Conservation (phyloP, 2,797 vertebrate genomes). For the Nyctalus aviator region DNA sequence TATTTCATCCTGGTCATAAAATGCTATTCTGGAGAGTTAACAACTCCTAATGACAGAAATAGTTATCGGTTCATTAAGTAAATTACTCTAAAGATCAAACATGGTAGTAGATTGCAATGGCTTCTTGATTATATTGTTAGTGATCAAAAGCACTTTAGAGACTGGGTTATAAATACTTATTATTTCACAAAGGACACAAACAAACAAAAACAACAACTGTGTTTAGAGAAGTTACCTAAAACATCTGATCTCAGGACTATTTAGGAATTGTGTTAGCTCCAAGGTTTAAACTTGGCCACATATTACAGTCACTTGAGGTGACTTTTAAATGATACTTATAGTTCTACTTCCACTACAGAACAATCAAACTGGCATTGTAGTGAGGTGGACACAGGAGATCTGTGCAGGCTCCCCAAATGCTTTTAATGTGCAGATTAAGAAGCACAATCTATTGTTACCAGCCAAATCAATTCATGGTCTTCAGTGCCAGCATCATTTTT, state of each 20-base stretch:
- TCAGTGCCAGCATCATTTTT: neutral
- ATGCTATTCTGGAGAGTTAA: constrained; percentile 53
- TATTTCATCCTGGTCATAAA: constrained; percentile 63
- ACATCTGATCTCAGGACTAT: neutral
- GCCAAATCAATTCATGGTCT: neutral
- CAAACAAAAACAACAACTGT: neutral
- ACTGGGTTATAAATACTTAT: neutral
- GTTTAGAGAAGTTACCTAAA: neutral
- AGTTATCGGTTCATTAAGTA: constrained; percentile 69
- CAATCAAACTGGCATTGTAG: neutral
- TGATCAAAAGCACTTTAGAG: neutral
- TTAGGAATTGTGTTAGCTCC: neutral
- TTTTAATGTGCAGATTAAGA: neutral
- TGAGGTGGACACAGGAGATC: neutral
- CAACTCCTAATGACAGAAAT: constrained; percentile 57
- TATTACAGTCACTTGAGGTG: neutral
- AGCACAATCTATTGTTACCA: neutral
- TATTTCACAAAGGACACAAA: constrained; percentile 9
- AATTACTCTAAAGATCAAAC: constrained; percentile 51
- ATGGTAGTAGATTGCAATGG: neutral
- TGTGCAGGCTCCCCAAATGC: neutral
- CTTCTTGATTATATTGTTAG: neutral
- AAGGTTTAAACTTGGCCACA: neutral
- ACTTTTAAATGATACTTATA: neutral
- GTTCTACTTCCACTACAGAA: neutral